phyloP scores from a whole-genome alignment of 1,140 invertebrate genomes.

The Aphelinus certus region DNA sequence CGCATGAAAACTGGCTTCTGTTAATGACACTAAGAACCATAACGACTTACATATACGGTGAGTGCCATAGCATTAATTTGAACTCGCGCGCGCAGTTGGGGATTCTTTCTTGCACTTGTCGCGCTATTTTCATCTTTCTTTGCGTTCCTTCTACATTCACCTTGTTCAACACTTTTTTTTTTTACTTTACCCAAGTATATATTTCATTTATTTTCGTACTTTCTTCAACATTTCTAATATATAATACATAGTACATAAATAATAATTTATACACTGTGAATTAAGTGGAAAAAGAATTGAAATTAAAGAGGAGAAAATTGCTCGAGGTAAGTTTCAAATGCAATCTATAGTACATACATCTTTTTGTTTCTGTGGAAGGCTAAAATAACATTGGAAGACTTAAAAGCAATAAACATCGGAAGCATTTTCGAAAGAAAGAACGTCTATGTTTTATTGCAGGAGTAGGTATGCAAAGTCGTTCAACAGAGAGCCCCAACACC shows the following conservation, averaged over 20 bases:
- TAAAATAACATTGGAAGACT: too few species aligned
- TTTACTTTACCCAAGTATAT: too few species aligned
- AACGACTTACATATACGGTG: conserved; percentile 1
- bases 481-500: not conserved
- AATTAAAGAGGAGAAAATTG: not conserved
- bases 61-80: not conserved
- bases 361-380: too few species aligned
- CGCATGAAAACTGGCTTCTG: conserved; percentile 27
- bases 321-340: not conserved
- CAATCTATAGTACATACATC: too few species aligned
- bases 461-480: conserved; percentile 13
- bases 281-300: not conserved
- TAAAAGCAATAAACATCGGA: not conserved
- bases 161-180: too few species aligned
- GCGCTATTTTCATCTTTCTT: too few species aligned
- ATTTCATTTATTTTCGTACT: too few species aligned
- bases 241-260: too few species aligned
- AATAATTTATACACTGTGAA: too few species aligned
- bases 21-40: conserved; percentile 24
- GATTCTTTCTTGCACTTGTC: too few species aligned
- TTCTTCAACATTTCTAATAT: too few species aligned
- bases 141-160: too few species aligned
- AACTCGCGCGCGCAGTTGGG: not conserved
- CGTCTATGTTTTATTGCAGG: conserved; percentile 4
- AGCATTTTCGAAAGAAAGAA: conserved; percentile 3